Percentiles rank a stretch among this genome's conserved stretches.
phyloP scores from a whole-genome alignment of 2,797 vertebrate genomes.

The Tangara arthus region DNA sequence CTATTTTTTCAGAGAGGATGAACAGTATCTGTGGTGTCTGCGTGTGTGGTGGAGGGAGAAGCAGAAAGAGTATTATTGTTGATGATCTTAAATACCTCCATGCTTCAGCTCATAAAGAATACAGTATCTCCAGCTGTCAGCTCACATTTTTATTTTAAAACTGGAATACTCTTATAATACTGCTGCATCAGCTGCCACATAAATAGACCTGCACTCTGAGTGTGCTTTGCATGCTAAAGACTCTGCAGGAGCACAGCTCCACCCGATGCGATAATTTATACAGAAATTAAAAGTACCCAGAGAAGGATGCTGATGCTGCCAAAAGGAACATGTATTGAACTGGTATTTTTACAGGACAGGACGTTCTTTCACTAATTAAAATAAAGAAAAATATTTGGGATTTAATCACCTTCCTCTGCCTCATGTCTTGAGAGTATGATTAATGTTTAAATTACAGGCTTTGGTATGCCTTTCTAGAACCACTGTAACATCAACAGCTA shows the following conservation, averaged over 20 bases:
- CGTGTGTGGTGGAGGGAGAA: not conserved
- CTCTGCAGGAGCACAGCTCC: not conserved
- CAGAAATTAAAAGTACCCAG: constrained; percentile 21
- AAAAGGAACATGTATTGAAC: not conserved
- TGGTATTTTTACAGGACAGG: not conserved
- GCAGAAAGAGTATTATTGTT: not conserved
- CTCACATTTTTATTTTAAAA: constrained; percentile 30
- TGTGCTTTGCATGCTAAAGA: constrained; percentile 38
- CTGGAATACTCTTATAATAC: not conserved
- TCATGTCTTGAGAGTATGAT: not conserved
- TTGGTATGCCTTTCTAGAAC: not conserved
- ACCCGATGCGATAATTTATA: not conserved
- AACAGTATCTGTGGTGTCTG: not conserved
- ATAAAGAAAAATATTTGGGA: constrained; percentile 31
- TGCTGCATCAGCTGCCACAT: constrained; percentile 32
- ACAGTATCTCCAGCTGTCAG: not conserved
- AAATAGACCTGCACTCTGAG: constrained; percentile 10
- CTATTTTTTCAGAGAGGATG: not conserved
- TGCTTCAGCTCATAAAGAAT: not conserved
- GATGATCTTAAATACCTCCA: not conserved
- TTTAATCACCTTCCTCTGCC: not conserved
- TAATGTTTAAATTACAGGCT: constrained; percentile 30
- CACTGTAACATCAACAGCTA: not conserved
- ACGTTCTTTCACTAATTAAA: not conserved
- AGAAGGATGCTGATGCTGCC: constrained; percentile 19